These are phyloP conservation scores for Neodiprion pinetum DNA, from an alignment of 1,140 invertebrate genomes.

Conservation along the genomic window DNA sequence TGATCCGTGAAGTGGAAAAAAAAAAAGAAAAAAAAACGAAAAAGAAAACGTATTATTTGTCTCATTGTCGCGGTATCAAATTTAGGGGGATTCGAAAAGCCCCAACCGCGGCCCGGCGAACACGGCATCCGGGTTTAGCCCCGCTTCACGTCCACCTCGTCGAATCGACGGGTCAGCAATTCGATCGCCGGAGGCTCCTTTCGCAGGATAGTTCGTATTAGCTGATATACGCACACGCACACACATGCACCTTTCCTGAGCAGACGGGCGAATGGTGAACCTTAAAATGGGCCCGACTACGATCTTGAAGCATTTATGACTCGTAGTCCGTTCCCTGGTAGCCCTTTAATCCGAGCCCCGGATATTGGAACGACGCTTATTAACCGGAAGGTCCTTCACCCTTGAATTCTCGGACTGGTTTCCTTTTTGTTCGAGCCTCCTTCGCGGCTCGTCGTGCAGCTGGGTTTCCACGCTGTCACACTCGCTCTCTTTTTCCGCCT, in stretches of 20 bases:
- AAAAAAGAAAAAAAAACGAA: neutral
- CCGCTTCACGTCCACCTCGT: neutral
- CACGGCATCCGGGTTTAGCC: neutral
- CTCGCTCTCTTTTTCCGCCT: too few relatives aligned
- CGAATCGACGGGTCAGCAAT: neutral
- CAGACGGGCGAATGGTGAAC: neutral
- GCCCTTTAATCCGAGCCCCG: neutral
- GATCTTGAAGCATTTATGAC: neutral
- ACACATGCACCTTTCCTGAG: neutral
- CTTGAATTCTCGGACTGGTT: too few relatives aligned
- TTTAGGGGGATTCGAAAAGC: neutral
- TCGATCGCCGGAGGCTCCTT: neutral
- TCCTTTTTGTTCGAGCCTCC: too few relatives aligned
- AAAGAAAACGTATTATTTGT: conserved; percentile 9
- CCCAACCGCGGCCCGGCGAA: neutral
- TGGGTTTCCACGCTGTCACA: too few relatives aligned
- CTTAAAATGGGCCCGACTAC: neutral
- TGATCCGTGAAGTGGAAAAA: neutral
- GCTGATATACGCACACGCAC: neutral
- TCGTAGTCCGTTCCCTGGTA: neutral
- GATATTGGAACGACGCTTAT: conserved; percentile 2
- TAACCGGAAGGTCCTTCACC: neutral
- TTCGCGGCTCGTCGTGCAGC: too few relatives aligned
- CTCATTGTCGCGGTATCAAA: conserved; percentile 8
- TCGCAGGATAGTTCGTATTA: neutral